Evolutionary conservation across 2,797 vertebrate species (phyloP), one percentile per base, ranked within the genome.

Genomic region (Aulostomus chinensis): DNA sequence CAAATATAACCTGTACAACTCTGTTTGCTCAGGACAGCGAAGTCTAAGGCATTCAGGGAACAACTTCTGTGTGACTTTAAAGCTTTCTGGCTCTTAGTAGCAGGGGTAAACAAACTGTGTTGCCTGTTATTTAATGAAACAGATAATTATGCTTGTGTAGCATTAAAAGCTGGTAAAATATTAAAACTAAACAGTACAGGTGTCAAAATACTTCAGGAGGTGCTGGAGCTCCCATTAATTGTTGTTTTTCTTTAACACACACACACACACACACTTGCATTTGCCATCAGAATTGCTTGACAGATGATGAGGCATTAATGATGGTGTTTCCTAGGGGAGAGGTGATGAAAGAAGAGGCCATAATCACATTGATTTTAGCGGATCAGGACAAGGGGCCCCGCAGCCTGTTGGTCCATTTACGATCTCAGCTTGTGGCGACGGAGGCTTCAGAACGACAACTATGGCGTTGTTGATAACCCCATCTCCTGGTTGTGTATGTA

Each of bases 301-400:
- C 53, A 70, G 73, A 45, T 46, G 55, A 61, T 9, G 9, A 25
- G 15, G 29, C 61, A 17, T 63, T 11, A 16, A 33, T 46, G 33
- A 7, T 15, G 39, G 2, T 25, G 34, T 17, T 61, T 52, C 28
- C 32, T 41, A n/a, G 2, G 57, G 45, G 51, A 16, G 38, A 12
- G 14, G 35, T 3, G 32, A 41, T 55, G 41, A 67, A 58, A 63
- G 35, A 41, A 46, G 13, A 16, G 28, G 3, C 3, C 8, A 46
- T 20, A 8, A 2, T 22, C 25, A 36, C 34, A 53, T 41, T 48
- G 57, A 59, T 66, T 46, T 39, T 5, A 49, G 18, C 10, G n/a
- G 55, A 42, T 45, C n/a, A 9, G 35, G 40, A 39, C 49, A 21
- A 7, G 3, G 16, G 33, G n/a, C 55, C 52, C 25, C 11, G 9